Base-by-base conservation (phyloP, 2,888 invertebrate species). In the Pseudoips prasinana region DNA sequence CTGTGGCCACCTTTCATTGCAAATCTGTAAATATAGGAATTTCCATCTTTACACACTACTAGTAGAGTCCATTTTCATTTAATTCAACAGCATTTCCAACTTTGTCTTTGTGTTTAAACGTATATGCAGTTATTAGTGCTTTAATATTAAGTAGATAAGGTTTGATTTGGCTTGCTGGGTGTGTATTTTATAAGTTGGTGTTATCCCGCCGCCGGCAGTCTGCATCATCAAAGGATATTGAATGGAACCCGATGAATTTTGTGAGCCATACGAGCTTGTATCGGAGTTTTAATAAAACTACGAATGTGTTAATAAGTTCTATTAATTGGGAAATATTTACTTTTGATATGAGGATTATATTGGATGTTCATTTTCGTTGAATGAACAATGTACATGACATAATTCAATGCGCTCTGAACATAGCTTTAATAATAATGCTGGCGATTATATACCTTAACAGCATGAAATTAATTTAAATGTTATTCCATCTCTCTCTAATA, bases 141-240 rank as follows among this genome's bases (percentile, higher is more conserved):
- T 14, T 25, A 45, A 43, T 25, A 0, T 7, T 29, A 11, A 9
- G 1, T 34, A n/a, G 0, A 10, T 37, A 50, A 35, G 33, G 39
- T 32, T n/a, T 19, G 45, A 35, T 35, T 41, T 39, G 3, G 27
- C 1, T 34, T 34, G 35, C 28, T 30, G 17, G n/a, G 18, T 8
- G 5, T 29, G 24, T 20, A 27, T 29, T 33, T 23, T 23, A 8
- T 11, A 24, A 26, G 7, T 22, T 18, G 10, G 29, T 36, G 25
- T 38, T 45, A 29, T 33, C 36, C 30, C 20, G 53, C 49, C 41
- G 39, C 18, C 27, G 46, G 57, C 46, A 36, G 41, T 43, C 40
- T 45, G 37, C 30, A 27, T 35, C 14, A 42, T 57, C 53, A 58
- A 56, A 59, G 53, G 60, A 34, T 46, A 39, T 44, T 22, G 29